Evolutionary conservation across 2,888 invertebrate species (phyloP).

Genomic region (Thumatha senex): DNA sequence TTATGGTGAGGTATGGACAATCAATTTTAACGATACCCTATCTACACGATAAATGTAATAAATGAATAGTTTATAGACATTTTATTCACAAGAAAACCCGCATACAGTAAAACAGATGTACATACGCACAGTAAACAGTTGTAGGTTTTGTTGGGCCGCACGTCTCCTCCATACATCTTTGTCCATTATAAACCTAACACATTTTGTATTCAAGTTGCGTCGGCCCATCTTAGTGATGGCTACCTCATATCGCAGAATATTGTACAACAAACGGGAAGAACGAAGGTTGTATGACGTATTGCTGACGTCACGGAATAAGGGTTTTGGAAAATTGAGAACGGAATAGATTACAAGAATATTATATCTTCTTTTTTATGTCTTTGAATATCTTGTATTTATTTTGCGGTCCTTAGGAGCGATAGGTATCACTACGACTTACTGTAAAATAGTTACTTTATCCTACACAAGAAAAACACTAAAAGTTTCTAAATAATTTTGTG

Average conservation of each 20-base stretch:
- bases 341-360: too few species aligned
- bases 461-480: too few species aligned
- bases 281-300: constrained; percentile 5
- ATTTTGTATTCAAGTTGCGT: constrained; percentile 23
- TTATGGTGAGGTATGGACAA: too few species aligned
- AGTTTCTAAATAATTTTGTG: too few species aligned
- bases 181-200: constrained; percentile 22
- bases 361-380: neutral
- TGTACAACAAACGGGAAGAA: constrained; percentile 1
- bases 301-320: constrained; percentile 6
- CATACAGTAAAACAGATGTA: too few species aligned
- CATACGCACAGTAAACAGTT: neutral
- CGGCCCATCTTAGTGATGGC: constrained; percentile 22
- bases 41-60: too few species aligned
- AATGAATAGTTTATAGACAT: neutral
- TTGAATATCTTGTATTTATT: neutral
- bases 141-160: neutral
- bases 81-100: neutral
- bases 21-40: too few species aligned
- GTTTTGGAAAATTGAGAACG: neutral
- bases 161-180: neutral
- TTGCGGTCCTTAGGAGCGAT: too few species aligned
- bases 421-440: too few species aligned
- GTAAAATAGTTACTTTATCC: too few species aligned
- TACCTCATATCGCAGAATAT: constrained; percentile 7